These are phyloP conservation scores for Vulpes ferrilata DNA, from an alignment of 2,113 vertebrate species.

Conservation along the genomic window DNA sequence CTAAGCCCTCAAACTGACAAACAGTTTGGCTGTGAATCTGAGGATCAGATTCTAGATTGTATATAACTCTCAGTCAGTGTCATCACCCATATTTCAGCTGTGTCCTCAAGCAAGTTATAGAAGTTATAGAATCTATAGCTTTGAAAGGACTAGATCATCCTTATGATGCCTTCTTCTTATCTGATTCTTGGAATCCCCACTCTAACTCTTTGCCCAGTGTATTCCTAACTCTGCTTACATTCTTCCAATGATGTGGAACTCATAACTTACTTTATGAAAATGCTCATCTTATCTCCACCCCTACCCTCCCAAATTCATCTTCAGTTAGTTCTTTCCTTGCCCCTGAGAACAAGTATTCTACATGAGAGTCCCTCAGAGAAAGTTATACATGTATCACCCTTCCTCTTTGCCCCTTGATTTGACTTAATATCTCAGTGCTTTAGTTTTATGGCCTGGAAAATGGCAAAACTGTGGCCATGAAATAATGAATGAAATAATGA, in stretches of 20 bases:
- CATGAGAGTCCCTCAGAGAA: not conserved
- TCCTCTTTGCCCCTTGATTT: not conserved
- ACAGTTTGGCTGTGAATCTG: not conserved
- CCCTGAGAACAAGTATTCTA: conserved; percentile 3
- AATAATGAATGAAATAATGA: not conserved
- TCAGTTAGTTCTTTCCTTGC: not conserved
- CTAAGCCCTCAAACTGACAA: not conserved
- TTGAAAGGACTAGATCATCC: not conserved
- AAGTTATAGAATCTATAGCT: not conserved
- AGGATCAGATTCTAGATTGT: not conserved
- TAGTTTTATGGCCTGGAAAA: conserved; percentile 49
- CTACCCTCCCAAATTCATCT: not conserved
- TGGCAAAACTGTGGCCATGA: not conserved
- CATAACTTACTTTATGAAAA: not conserved
- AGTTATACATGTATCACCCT: not conserved
- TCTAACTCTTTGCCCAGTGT: not conserved
- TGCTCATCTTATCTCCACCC: not conserved
- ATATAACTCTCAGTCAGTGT: not conserved
- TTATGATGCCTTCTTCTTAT: not conserved
- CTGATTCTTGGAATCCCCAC: not conserved
- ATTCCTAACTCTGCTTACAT: not conserved
- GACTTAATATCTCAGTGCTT: not conserved
- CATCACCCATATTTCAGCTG: not conserved
- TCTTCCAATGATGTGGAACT: conserved; percentile 16
- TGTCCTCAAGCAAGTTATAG: not conserved